A percentile compares a stretch with the other conserved stretches of the same genome.
These are phyloP conservation scores for Mylabris phalerata DNA, from an alignment of 1,140 invertebrate species.

Conservation along the genomic window DNA sequence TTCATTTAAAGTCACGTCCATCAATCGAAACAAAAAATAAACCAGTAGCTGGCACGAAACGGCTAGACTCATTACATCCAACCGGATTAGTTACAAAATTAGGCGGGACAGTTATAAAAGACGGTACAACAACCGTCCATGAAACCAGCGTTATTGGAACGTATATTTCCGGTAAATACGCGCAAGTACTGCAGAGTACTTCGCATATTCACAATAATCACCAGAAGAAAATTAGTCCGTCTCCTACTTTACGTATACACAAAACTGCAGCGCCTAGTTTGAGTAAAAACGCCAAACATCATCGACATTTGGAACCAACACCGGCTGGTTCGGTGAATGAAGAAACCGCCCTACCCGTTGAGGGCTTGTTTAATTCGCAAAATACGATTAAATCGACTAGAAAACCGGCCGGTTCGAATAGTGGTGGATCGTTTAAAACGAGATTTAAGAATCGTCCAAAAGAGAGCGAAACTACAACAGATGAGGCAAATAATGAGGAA, in stretches of 20 bases:
- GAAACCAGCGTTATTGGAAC: constrained; percentile 84
- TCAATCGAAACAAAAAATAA: constrained; percentile 44
- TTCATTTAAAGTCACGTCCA: constrained; percentile 47
- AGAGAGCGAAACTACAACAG: constrained; percentile 28
- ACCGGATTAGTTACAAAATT: constrained; percentile 72
- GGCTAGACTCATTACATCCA: constrained; percentile 55
- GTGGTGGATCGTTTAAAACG: constrained; percentile 26
- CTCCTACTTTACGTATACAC: constrained; percentile 58
- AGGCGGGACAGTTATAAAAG: constrained; percentile 73
- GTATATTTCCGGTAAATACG: constrained; percentile 80
- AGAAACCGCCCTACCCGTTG: constrained; percentile 46
- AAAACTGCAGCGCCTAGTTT: constrained; percentile 65
- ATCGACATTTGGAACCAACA: constrained; percentile 54
- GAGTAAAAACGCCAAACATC: constrained; percentile 45
- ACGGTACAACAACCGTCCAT: constrained; percentile 75
- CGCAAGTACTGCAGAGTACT: constrained; percentile 55
- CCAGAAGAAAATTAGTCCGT: constrained; percentile 54
- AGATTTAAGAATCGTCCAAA: constrained; percentile 37
- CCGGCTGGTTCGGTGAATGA: constrained; percentile 50
- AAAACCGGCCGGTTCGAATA: constrained; percentile 44
- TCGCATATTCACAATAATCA: constrained; percentile 37
- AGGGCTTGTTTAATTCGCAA: constrained; percentile 45
- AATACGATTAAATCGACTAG: constrained; percentile 49
- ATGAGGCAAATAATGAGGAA: constrained; percentile 30
- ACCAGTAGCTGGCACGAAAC: constrained; percentile 38